phyloP scores from a whole-genome alignment of 1,140 invertebrate species.

The Lasioglossum albipes region DNA sequence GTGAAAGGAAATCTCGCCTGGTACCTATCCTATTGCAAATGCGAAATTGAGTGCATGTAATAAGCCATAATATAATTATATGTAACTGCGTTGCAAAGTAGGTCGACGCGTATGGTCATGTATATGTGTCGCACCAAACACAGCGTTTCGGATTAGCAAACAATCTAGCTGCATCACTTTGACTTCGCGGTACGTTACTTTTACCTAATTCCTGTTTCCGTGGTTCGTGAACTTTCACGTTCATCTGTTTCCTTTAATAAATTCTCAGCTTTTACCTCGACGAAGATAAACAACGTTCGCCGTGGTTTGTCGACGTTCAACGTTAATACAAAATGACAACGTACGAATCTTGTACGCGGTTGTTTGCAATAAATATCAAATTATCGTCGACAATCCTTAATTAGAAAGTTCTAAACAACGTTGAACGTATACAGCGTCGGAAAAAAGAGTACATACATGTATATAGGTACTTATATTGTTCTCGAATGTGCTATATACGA shows the following conservation, averaged over 20 bases:
- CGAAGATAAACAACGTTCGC: not conserved
- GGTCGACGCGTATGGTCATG: not conserved
- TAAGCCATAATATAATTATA: conserved; percentile 38
- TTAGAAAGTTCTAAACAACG: not conserved
- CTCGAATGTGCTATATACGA: not conserved
- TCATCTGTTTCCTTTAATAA: not conserved
- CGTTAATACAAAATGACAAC: too few species aligned
- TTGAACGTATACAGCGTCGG: not conserved
- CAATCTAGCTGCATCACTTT: conserved; percentile 9
- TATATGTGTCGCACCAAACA: conserved; percentile 4
- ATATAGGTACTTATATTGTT: conserved; percentile 3
- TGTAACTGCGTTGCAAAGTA: conserved; percentile 32
- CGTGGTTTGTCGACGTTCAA: too few species aligned
- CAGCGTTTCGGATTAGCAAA: conserved; percentile 19
- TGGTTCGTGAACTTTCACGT: not conserved
- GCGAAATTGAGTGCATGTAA: conserved; percentile 31
- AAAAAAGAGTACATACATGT: too few species aligned
- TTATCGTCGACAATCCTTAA: too few species aligned
- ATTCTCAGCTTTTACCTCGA: not conserved
- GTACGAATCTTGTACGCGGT: too few species aligned
- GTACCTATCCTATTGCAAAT: conserved; percentile 16
- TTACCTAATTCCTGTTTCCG: not conserved
- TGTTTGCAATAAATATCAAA: not conserved
- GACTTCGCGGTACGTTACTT: not conserved
- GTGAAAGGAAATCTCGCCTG: conserved; percentile 23